These are phyloP conservation scores for Pseudomyrmex sp. DNA, from an alignment of 1,140 invertebrate species.

Conservation along the genomic window DNA sequence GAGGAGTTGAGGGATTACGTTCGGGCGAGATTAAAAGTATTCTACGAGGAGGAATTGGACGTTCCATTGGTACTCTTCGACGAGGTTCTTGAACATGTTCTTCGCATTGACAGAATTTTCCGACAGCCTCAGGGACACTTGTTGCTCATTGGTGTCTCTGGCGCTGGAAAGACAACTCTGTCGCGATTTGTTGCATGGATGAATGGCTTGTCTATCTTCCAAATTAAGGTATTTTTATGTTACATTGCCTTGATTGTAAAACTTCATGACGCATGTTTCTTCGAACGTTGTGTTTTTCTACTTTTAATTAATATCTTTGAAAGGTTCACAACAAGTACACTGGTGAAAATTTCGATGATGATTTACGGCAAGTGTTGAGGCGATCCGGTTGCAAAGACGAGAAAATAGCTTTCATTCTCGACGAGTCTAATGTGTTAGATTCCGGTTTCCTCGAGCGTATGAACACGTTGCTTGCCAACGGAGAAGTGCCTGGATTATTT, in stretches of 20 bases:
- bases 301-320: not conserved
- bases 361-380: constrained; percentile 96
- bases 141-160: constrained; percentile 98
- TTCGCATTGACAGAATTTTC: constrained; percentile 99
- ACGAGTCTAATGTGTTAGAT: constrained; percentile 99
- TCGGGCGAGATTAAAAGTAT: constrained; percentile 98
- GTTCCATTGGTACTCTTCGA: constrained; percentile 99
- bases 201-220: constrained; percentile 99
- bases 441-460: constrained; percentile 99
- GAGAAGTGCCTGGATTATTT: constrained; percentile 97
- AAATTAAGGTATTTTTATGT: constrained; percentile 91
- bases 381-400: constrained; percentile 99
- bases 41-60: constrained; percentile 99
- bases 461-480: constrained; percentile 99
- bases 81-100: constrained; percentile 99
- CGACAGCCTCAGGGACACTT: constrained; percentile 99
- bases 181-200: constrained; percentile 99
- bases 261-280: not conserved
- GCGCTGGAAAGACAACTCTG: constrained; percentile 99
- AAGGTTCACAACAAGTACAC: constrained; percentile 99
- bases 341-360: constrained; percentile 99
- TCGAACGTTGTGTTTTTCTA: not conserved
- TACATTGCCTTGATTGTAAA: not conserved
- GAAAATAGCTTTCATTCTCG: constrained; percentile 99
- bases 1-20: constrained; percentile 98